A percentile compares a stretch with the other conserved stretches of the same genome.
These are phyloP conservation scores for Brachyalestes nurse DNA, from an alignment of 2,797 vertebrate genomes.

Conservation along the genomic window DNA sequence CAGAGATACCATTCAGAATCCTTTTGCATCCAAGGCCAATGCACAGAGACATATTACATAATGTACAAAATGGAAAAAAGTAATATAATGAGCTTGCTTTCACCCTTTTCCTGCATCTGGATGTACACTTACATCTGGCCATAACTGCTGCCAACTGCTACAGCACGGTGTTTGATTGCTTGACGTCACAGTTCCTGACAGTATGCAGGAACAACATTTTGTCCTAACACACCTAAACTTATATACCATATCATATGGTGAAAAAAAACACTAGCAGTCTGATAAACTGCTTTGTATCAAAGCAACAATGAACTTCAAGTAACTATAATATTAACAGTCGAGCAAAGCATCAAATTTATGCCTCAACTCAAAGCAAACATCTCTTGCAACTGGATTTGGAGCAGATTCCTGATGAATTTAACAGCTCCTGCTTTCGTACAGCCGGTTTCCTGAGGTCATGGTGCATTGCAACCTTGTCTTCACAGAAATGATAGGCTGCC, in stretches of 20 bases:
- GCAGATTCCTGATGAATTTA: background rate
- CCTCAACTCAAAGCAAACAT: background rate
- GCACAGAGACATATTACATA: too few relatives aligned
- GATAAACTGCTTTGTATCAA: too few relatives aligned
- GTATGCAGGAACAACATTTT: background rate
- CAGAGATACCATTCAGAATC: too few relatives aligned
- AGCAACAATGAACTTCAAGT: too few relatives aligned
- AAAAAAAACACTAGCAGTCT: background rate
- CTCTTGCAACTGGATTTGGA: background rate
- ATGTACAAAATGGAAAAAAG: too few relatives aligned
- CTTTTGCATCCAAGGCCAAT: too few relatives aligned
- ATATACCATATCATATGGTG: background rate
- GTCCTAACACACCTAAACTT: background rate
- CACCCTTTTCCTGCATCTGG: background rate
- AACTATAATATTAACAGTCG: background rate
- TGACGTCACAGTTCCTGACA: background rate
- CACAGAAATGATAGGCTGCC: conserved; percentile 1
- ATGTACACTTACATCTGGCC: background rate
- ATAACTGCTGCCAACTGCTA: too few relatives aligned
- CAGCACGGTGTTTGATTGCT: background rate
- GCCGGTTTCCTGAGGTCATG: conserved; percentile 23
- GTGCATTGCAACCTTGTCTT: conserved; percentile 1
- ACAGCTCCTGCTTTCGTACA: conserved; percentile 4
- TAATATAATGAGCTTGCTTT: background rate
- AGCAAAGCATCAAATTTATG: background rate